Evolutionary conservation across 2,888 invertebrate genomes (phyloP), one percentile per base, ranked within the genome.

Genomic region (Atrina japonica): DNA sequence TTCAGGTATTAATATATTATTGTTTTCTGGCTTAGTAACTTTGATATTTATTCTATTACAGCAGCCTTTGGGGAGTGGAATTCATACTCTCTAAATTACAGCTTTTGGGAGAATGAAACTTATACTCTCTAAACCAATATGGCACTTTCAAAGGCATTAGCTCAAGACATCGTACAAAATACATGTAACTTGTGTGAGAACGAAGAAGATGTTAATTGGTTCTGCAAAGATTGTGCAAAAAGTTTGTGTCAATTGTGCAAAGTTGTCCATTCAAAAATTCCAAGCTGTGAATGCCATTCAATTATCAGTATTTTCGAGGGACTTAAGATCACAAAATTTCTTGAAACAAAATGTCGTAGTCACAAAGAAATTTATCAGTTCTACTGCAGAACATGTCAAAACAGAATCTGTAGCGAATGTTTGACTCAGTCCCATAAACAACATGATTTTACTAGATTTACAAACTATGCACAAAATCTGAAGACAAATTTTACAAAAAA

Each of bases 221-320:
- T 59, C 41, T 59, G 59, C 14, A 40, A 43, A 1, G 43, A 59
- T 29, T 59, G 59, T 29, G 25, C 43, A 41, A 59, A 43, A n/a
- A 59, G 43, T 43, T 21, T 59, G 59, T 59, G 59, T 43, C n/a
- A 35, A 27, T 18, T 27, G 7, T 59, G 59, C 27, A 59, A 18
- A n/a, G 23, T 27, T 11, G 23, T 18, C 3, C 59, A 59, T 25
- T 18, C 45, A 18, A 59, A 45, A 45, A 59, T 59, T 27, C 45
- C 59, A 3, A 40, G 27, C 11, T 59, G 59, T 27, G 43, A 59
- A 45, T 43, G 14, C n/a, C 59, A 59, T 27, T n/a, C 29, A 27
- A 45, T 59, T 45, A 14, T 59, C 11, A 18, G 43, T 14, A 59
- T 45, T 43, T 43, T 11, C 16, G 59, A 59, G n/a, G 43, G 18